Evolutionary conservation across 2,113 vertebrate species (phyloP), one percentile per base, ranked within the genome.

Genomic region (Nematolebias whitei): DNA sequence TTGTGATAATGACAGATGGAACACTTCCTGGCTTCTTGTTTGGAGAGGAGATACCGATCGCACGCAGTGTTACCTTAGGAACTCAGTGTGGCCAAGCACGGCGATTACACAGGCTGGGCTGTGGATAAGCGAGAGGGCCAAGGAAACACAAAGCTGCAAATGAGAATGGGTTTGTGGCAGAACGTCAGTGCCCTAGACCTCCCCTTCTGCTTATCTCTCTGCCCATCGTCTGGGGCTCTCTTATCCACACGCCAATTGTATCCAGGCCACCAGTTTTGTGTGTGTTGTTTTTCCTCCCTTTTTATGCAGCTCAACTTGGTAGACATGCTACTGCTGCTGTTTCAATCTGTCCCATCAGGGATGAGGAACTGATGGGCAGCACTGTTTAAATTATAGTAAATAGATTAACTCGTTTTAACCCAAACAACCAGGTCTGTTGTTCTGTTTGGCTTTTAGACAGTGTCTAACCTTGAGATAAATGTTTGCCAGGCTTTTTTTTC

Each of bases 11-110:
- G 84, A 89, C 79, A 85, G 79, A 80, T 54, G 47, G 79, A 84
- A 87, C 82, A 81, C 86, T 90, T 91, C 87, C 88, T 85, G 86
- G 69, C 82, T 85, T 66, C 67, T 83, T 87, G 78, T 87, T 86
- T 80, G 78, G 71, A 71, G 63, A 49, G 49, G 44, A 78, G 85
- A 85, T 88, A 76, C 70, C 15, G 59, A 89, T 90, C 86, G 85
- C 41, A 13, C 70, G 52, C 55, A 59, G 64, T 60, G 63, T 86
- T 84, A 66, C 83, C 66, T 74, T 72, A 88, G 76, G 81, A 53
- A 74, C 48, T 74, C 69, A 38, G 20, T 29, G 49, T 32, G 60
- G 74, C 53, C 69, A 48, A 58, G 54, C 59, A 22, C 54, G 47
- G 53, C 63, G 73, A 77, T 83, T 80, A 70, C 60, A 48, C 68